Base-by-base conservation (phyloP, 2,113 vertebrate genomes). In the Phoenicopterus ruber region DNA sequence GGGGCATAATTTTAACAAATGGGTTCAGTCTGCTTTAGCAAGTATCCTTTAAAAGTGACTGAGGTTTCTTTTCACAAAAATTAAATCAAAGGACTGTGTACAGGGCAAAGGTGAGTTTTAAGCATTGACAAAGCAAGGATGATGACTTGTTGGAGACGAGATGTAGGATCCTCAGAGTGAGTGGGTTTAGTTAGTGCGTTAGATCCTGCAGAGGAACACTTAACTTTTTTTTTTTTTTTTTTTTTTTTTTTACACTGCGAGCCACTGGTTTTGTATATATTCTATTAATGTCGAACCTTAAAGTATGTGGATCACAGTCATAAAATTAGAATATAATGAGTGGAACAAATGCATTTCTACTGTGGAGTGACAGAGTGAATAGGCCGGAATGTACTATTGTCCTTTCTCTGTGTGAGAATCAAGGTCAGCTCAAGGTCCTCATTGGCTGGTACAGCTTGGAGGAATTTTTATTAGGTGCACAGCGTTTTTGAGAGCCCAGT, bases 281-380 rank as follows among this genome's bases (percentile, higher is more conserved):
- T 84, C 46, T 90, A 2, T 80, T 76, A 82, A 88, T 46, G 50
- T 71, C 57, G 91, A 17, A 62, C n/a, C 34, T 93, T 74, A 54
- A 94, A 95, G 22, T 80, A 26, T 73, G 86, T 90, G 86, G 36
- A 66, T 92, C 50, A 32, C 69, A 91, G 69, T 92, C 67, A 69
- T 80, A 88, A 92, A 89, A 93, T 91, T 84, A 79, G 73, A 96
- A 83, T 88, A 77, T 80, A 82, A 90, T 86, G 80, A 94, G 83
- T 88, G 88, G 57, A 95, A 95, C 88, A 94, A 94, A 91, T 73
- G 76, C 54, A 58, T 91, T 93, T 86, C 38, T 88, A 2, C 79
- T 86, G 40, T 83, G 86, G 52, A 91, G 49, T 74, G 69, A 58
- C 49, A 59, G 61, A 54, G 24, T 90, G 62, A 93, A 89, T 61